Base-by-base conservation (phyloP, 2,797 vertebrate species). In the Sebastes taczanowskii region DNA sequence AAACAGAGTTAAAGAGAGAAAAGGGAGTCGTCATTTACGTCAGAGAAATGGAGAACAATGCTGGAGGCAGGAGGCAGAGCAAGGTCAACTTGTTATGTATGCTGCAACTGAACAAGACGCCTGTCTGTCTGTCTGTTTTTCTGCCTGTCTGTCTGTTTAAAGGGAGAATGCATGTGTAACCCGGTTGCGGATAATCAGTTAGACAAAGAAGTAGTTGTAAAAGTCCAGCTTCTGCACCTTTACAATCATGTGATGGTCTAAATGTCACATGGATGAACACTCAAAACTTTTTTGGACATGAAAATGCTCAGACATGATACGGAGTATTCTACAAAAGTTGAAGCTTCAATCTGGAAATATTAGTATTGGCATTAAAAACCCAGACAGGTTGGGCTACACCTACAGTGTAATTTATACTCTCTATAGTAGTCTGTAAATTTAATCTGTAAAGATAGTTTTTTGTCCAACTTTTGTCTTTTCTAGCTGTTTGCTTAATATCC, bases 31-130 rank as follows among this genome's bases (percentile, higher is more conserved):
- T 81, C 69, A 71, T 85, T 89, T 94, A 83, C 93, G 93, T 94
- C 92, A 94, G 89, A 89, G 86, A 83, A 68, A 35, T 27, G 18
- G 74, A 90, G 87, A 94, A 94, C 93, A 94, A 94, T 94, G 89
- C 84, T 80, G 61, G 78, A 89, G 82, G 84, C 89, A 88, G 88
- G 90, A 91, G 86, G 82, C 82, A 20, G 55, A 79, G 77, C 91
- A 91, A 92, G 92, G 92, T 94, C 92, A 89, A 35, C 78, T 61
- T 92, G 88, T 89, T 90, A 68, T 86, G 87, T 81, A 23, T 38
- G 59, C 81, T 74, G 69, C 35, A 49, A 68, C 70, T 27, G 61
- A 84, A 76, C 60, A 75, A 88, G 86, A 91, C 81, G 75, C 83
- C 27, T 80, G 38, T 66, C 25, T 52, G 16, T 5, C 56, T 55